Base-by-base conservation (phyloP, 1,140 invertebrate genomes). In the Pemphigus obesinymphae region DNA sequence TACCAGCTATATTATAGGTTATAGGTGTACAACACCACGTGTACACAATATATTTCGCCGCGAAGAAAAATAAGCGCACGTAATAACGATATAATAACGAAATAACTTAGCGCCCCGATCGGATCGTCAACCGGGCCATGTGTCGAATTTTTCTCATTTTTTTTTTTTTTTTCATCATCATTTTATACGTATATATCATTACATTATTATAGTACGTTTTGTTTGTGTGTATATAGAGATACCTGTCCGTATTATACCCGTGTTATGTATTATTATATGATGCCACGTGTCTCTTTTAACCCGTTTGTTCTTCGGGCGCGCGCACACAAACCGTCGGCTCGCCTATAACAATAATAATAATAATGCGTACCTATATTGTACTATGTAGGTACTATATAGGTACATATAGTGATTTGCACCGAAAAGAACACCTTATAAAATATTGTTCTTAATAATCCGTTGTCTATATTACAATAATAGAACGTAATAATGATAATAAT, bases 1-100 rank as follows among this genome's bases (percentile, higher is more conserved):
- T 40, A 2, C 7, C 17, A 2, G 15, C 15, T 48, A 48, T 48
- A n/a, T 50, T 50, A n/a, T 50, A n/a, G 20, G 37, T 10, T 68
- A 23, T n/a, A n/a, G n/a, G n/a, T n/a, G n/a, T n/a, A n/a, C n/a
- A n/a, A n/a, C n/a, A n/a, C n/a, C n/a, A n/a, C n/a, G n/a, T n/a
- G n/a, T n/a, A n/a, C n/a, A n/a, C n/a, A n/a, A n/a, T n/a, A 40
- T 68, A 68, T 68, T 68, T 68, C 34, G 34, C 63, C 34, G 37
- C 13, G 20, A 40, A 68, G 20, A 68, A 68, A 20, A 68, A 37
- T 68, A 68, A 34, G 63, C 37, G 63, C n/a, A 68, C 34, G 34
- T 68, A 40, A 68, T 68, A 40, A 37, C 37, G 26, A 66, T 37
- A 66, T 63, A 63, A 70, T 70, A 70, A 68, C 31, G 34, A 68